Conservation (phyloP, 2,113 vertebrate genomes). For the Rattus norvegicus region DNA sequence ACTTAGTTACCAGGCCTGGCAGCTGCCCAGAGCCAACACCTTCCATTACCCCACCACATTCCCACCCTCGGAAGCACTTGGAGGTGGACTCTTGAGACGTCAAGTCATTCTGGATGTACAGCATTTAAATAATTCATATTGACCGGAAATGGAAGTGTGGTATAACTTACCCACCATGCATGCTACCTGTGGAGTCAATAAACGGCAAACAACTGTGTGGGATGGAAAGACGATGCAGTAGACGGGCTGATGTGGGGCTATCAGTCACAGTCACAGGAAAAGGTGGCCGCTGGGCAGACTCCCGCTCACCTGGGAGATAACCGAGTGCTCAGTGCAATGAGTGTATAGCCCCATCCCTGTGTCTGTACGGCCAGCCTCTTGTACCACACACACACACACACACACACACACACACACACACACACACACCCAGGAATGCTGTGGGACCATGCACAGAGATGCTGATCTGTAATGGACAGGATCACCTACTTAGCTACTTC, state of each 20-base stretch:
- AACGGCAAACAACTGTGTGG: not conserved
- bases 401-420: too few relatives aligned
- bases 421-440: not conserved
- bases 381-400: too few relatives aligned
- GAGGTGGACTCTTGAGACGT: not conserved
- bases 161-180: slow-evolving; percentile 60
- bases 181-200: not conserved
- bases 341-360: too few relatives aligned
- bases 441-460: not conserved
- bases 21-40: not conserved
- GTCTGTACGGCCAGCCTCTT: not conserved
- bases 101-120: not conserved
- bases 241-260: not conserved
- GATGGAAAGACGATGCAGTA: not conserved
- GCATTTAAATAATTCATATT: slow-evolving; percentile 65
- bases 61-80: not conserved
- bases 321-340: not conserved
- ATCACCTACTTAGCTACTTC: not conserved
- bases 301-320: not conserved
- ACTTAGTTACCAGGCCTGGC: not conserved
- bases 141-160: slow-evolving; percentile 3
- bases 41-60: rapidly evolving
- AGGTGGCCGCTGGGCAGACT: not conserved
- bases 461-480: not conserved
- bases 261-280: not conserved